These are phyloP conservation scores for Ifrita kowaldi DNA, from an alignment of 2,113 vertebrate species.

Conservation along the genomic window DNA sequence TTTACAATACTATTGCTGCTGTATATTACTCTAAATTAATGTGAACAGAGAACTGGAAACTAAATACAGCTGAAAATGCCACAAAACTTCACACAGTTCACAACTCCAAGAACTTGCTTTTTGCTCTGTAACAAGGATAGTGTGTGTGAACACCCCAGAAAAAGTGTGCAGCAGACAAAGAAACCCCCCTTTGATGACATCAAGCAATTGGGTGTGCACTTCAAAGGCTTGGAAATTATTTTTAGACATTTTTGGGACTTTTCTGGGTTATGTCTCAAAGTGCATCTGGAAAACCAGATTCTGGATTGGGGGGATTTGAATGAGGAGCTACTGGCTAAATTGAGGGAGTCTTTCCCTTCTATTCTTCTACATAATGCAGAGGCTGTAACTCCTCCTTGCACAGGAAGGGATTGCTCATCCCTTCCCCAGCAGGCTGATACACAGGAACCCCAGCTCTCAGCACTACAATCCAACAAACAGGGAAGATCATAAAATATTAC, in stretches of 20 bases:
- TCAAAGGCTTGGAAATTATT: background rate
- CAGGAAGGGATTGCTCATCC: background rate
- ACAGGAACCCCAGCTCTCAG: background rate
- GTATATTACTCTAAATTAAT: background rate
- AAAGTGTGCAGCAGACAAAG: background rate
- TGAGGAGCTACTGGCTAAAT: background rate
- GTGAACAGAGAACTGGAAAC: background rate
- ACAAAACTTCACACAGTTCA: background rate
- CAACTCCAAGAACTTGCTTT: background rate
- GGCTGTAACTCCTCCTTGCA: background rate
- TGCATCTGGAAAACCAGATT: background rate
- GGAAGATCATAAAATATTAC: background rate
- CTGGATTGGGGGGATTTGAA: background rate
- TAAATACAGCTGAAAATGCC: background rate
- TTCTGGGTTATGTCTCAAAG: background rate
- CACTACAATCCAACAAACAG: background rate
- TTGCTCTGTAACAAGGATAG: background rate
- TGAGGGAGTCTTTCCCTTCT: background rate
- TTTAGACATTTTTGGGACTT: background rate
- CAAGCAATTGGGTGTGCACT: background rate
- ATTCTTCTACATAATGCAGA: background rate
- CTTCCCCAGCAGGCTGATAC: background rate
- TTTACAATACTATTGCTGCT: background rate
- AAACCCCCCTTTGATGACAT: background rate
- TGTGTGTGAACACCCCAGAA: fast-evolving